phyloP scores from a whole-genome alignment of 2,113 vertebrate genomes.

The Mormyrus lacerda region DNA sequence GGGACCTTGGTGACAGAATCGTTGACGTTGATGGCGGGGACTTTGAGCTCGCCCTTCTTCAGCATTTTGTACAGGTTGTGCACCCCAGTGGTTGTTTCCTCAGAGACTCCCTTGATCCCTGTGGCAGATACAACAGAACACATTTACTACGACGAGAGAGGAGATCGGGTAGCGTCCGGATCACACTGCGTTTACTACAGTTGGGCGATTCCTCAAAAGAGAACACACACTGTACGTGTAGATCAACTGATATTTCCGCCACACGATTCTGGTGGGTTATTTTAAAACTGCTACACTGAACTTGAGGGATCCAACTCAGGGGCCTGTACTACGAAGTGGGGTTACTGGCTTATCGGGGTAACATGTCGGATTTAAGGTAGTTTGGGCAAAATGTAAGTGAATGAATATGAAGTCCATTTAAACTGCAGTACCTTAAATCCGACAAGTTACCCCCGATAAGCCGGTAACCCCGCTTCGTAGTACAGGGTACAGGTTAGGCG shows the following conservation, averaged over 20 bases:
- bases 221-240: background rate
- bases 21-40: conserved; percentile 94
- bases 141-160: background rate
- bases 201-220: background rate
- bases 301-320: background rate
- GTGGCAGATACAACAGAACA: background rate
- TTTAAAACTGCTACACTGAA: background rate
- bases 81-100: conserved; percentile 95
- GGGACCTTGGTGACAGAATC: conserved; percentile 95
- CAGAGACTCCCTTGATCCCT: conserved; percentile 89
- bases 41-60: conserved; percentile 77
- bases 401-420: too few relatives aligned
- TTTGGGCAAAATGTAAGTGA: too few relatives aligned
- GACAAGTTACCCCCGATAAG: too few relatives aligned
- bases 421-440: too few relatives aligned
- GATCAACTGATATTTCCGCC: background rate
- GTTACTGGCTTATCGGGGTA: too few relatives aligned
- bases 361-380: too few relatives aligned
- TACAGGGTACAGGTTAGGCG: background rate
- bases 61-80: conserved; percentile 98
- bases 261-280: background rate
- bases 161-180: background rate
- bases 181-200: background rate
- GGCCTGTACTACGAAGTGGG: too few relatives aligned
- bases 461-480: too few relatives aligned